A percentile compares a stretch with the other conserved stretches of the same genome.
Evolutionary conservation across 2,888 invertebrate species (phyloP).

Genomic region (Patella pellucida): DNA sequence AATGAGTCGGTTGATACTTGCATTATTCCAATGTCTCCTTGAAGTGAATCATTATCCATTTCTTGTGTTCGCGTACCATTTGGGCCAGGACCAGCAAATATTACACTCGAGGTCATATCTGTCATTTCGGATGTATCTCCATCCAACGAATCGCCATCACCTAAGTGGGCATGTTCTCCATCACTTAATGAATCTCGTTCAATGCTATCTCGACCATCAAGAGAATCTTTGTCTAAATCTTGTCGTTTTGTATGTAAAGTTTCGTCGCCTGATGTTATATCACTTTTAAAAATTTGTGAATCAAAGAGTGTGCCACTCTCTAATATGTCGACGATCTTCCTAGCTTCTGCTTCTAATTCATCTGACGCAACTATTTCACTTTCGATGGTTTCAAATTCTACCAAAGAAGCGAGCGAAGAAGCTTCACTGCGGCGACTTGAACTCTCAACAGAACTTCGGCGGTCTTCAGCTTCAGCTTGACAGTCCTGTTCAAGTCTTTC

Average conservation of each 20-base stretch:
- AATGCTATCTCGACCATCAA: constrained; percentile 58
- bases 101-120: constrained; percentile 61
- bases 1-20: constrained; percentile 62
- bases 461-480: constrained; percentile 46
- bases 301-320: constrained; percentile 64
- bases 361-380: constrained; percentile 60
- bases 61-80: constrained; percentile 37
- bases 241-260: constrained; percentile 24
- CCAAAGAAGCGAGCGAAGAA: constrained; percentile 66
- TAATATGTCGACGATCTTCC: constrained; percentile 67
- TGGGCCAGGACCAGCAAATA: constrained; percentile 40
- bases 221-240: constrained; percentile 57
- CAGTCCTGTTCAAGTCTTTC: constrained; percentile 88
- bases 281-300: constrained; percentile 38
- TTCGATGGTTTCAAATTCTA: constrained; percentile 69
- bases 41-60: constrained; percentile 57
- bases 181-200: constrained; percentile 61
- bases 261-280: constrained; percentile 29
- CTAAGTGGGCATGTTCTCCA: constrained; percentile 50
- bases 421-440: constrained; percentile 56
- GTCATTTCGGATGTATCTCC: constrained; percentile 60
- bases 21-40: constrained; percentile 53
- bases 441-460: constrained; percentile 68
- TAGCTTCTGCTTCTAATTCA: constrained; percentile 68
- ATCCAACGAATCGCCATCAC: constrained; percentile 60